Percentiles rank a stretch among this genome's conserved stretches.
phyloP scores from a whole-genome alignment of 2,888 invertebrate species.

The Lithophane socia region DNA sequence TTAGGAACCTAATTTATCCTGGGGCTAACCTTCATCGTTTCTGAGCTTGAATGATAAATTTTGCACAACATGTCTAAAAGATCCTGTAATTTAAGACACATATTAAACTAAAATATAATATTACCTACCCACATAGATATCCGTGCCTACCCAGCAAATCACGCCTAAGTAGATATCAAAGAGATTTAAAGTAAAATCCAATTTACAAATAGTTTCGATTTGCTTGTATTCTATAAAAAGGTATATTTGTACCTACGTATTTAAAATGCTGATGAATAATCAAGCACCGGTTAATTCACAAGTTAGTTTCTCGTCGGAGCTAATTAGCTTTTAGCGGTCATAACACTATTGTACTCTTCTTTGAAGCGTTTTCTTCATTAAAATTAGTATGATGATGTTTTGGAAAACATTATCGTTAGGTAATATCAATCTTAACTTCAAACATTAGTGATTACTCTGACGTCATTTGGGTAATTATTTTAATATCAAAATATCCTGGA shows the following conservation, averaged over 20 bases:
- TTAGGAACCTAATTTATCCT: background rate
- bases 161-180: background rate
- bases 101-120: background rate
- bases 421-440: background rate
- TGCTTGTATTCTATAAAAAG: background rate
- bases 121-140: background rate
- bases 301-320: slow-evolving; percentile 12
- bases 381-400: background rate
- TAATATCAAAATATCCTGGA: background rate
- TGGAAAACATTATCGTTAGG: background rate
- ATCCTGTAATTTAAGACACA: background rate
- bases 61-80: too few species aligned
- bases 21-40: background rate
- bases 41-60: background rate
- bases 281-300: slow-evolving; percentile 27
- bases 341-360: slow-evolving; percentile 2
- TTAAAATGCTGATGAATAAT: slow-evolving; percentile 17
- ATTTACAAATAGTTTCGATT: background rate
- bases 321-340: slow-evolving; percentile 28
- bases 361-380: slow-evolving; percentile 13
- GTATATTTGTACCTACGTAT: background rate
- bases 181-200: background rate
- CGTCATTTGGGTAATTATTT: background rate
- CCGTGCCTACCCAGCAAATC: background rate
- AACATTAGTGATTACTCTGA: background rate